These are phyloP conservation scores for Philhelius pedissequus DNA, from an alignment of 2,888 invertebrate species.

Conservation along the genomic window DNA sequence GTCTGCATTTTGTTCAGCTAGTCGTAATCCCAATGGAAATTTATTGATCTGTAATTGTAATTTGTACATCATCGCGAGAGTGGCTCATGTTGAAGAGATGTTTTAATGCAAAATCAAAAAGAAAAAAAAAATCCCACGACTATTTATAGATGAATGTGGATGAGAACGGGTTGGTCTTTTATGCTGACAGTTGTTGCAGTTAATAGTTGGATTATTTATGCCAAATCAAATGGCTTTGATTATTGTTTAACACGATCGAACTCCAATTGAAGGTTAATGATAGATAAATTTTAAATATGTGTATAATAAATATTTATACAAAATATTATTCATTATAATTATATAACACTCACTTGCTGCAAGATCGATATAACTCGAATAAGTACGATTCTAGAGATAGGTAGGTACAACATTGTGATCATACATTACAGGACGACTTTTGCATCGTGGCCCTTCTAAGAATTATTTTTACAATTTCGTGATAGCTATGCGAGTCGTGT, in stretches of 20 bases:
- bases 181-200: conserved; percentile 15
- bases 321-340: too few relatives aligned
- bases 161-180: background rate
- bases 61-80: conserved; percentile 53
- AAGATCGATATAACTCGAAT: too few relatives aligned
- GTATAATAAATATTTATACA: too few relatives aligned
- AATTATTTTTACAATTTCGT: too few relatives aligned
- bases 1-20: background rate
- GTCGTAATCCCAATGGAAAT: conserved; percentile 47
- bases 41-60: conserved; percentile 63
- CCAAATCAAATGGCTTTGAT: background rate
- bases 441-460: too few relatives aligned
- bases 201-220: conserved; percentile 27
- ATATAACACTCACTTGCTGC: too few relatives aligned
- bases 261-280: background rate
- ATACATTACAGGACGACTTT: too few relatives aligned
- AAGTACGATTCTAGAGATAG: too few relatives aligned
- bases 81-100: background rate
- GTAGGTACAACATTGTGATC: too few relatives aligned
- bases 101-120: background rate
- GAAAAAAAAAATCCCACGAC: conserved; percentile 2
- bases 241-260: background rate
- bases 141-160: background rate
- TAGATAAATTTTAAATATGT: background rate
- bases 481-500: too few relatives aligned